Evolutionary conservation across 2,888 invertebrate genomes (phyloP).

Genomic region (Phyllotreta striolata): DNA sequence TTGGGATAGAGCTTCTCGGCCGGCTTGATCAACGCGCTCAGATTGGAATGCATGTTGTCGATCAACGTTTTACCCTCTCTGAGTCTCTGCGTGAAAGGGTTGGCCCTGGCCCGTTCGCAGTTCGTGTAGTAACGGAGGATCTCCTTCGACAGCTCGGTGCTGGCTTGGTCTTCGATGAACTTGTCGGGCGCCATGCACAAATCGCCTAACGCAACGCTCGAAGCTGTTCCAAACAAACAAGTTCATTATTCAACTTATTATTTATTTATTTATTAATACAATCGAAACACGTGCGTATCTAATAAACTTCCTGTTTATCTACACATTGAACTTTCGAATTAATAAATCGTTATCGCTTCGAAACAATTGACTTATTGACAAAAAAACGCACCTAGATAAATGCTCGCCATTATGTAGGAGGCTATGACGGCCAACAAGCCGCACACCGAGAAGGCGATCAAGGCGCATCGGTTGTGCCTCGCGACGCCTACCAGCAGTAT

Average conservation of each 20-base stretch:
- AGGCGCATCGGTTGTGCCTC: constrained; percentile 85
- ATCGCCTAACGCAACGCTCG: constrained; percentile 79
- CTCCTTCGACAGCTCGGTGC: constrained; percentile 57
- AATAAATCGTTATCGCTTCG: too few species aligned
- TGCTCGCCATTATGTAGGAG: constrained; percentile 88
- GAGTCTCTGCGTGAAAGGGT: constrained; percentile 82
- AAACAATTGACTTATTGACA: too few species aligned
- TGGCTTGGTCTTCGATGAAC: constrained; percentile 58
- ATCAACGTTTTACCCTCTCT: constrained; percentile 69
- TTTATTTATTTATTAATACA: not conserved
- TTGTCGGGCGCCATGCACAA: constrained; percentile 75
- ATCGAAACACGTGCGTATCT: too few species aligned
- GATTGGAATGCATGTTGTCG: constrained; percentile 63
- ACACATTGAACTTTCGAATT: too few species aligned
- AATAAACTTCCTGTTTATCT: too few species aligned
- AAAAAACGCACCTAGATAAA: constrained; percentile 68
- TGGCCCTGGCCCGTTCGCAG: constrained; percentile 81
- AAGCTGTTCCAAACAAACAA: constrained; percentile 62
- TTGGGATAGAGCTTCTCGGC: constrained; percentile 64
- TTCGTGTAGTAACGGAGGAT: constrained; percentile 71
- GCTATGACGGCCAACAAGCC: constrained; percentile 85
- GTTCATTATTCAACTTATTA: too few species aligned
- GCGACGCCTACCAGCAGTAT: constrained; percentile 90
- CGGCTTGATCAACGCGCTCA: constrained; percentile 63
- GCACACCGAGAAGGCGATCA: constrained; percentile 89